Conservation (phyloP, 2,888 invertebrate genomes). For the Chamaedrilus cognettii region DNA sequence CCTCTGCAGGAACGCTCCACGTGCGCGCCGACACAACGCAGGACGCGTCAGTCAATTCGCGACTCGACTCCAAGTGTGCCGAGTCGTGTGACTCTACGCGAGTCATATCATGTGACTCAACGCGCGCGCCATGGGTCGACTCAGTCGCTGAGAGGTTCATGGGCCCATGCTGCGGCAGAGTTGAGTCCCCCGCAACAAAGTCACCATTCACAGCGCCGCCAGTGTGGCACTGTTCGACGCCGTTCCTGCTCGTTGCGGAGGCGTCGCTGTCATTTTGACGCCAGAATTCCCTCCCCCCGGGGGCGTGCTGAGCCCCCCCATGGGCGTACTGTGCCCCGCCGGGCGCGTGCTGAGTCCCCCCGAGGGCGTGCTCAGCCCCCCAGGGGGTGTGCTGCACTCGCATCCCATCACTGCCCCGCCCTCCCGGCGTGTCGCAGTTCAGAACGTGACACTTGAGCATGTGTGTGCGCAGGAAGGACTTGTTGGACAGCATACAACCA, state of each 20-base stretch:
- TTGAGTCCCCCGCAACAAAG: no score
- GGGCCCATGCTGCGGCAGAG: no score
- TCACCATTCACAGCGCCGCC: no score
- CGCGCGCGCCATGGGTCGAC: neutral
- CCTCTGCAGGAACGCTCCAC: neutral
- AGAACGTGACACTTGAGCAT: constrained; percentile 59
- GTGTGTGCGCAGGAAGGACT: constrained; percentile 59
- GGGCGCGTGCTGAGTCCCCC: no score
- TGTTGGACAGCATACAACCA: constrained; percentile 59
- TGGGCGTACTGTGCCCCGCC: no score
- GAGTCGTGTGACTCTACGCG: no score
- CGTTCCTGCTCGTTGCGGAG: neutral
- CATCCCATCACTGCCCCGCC: no score
- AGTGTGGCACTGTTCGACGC: no score
- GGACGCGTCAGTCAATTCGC: neutral
- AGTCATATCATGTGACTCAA: no score
- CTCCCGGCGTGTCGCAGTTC: constrained; percentile 25
- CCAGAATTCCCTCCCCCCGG: neutral
- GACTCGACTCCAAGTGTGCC: no score
- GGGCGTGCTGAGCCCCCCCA: no score
- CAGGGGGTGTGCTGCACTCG: neutral
- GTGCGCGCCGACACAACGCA: neutral
- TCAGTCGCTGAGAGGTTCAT: neutral
- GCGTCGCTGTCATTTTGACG: neutral
- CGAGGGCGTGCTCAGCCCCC: no score